Evolutionary conservation across 2,113 vertebrate genomes (phyloP), one percentile per base, ranked within the genome.

Genomic region (Felis chaus): DNA sequence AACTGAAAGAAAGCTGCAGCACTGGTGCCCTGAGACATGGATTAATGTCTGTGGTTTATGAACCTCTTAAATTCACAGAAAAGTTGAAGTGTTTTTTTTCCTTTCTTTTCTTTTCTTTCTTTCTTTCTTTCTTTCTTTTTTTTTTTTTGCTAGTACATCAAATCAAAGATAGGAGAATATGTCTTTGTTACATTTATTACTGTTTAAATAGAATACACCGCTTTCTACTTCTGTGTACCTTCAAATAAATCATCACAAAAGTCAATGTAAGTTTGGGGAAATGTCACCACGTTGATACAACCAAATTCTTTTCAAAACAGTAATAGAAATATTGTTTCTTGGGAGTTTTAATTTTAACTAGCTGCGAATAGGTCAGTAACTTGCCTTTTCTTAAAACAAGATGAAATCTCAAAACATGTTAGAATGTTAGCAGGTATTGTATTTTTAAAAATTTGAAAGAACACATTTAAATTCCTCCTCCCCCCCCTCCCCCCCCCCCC

Each of bases 1-100:
- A 97, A 88, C 92, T 93, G 98, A 98, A 95, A 97, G 94, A 94
- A 95, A 98, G 95, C 98, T 98, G 98, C 97, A 98, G 97, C 82
- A 96, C 93, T 50, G 91, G 19, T 83, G 81, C 79, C 29, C 74
- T 19, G 88, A 97, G 95, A 97, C 21, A 0, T 80, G 89, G 91
- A 94, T 97, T 97, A 25, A 61, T 91, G 50, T 97, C 95, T 98
- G 78, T 69, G 96, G 94, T 98, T 97, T 97, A 92, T 98, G 78
- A 50, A 4, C 95, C 98, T 85, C 91, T 91, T 95, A 92, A 95
- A 97, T 97, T 95, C 83, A 85, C 19, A 95, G 84, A 89, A 94
- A 97, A 98, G 93, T 98, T 98, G 97, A 98, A 97, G 82, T 84
- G 5, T 11, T 36, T 53, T 19, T 61, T 74, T 19, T 14, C 21